Base-by-base conservation (phyloP, 2,888 invertebrate genomes). In the Pristionchus entomophagus region DNA sequence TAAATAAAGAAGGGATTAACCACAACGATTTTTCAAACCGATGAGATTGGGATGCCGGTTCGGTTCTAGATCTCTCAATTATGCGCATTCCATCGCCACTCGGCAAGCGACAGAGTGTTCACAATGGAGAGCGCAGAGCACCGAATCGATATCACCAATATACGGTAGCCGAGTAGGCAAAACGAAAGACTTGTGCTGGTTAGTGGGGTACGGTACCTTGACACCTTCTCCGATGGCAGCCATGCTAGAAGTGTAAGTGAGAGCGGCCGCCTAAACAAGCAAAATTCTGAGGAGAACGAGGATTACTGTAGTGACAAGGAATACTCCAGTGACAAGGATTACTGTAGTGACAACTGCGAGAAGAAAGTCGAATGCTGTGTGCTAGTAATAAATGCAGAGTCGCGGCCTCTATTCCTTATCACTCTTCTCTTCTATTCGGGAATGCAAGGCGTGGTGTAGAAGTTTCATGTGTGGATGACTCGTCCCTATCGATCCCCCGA, bases 181-280 rank as follows among this genome's bases (percentile, higher is more conserved):
- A 6, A 45, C 45, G 14, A 45, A 10, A 14, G 45, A 45, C 14
- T 45, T 10, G 45, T 45, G 14, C 45, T 49, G 17, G 8, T 49
- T 17, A 49, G 10, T 49, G 49, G 45, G 14, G 45, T 45, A 45
- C 45, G 73, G 73, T 73, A 73, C 73, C 73, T 73, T 73, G 45
- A 73, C 73, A 73, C 73, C 73, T 73, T 73, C 73, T 73, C 73
- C 73, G 73, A 73, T 73, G 12, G 73, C 73, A 41, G 73, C 73
- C 73, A 73, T 73, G 17, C 73, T 73, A 73, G 73, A 41, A 73
- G 73, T 73, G 73, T 73, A 73, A 26, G 73, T 73, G 73, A 73
- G 73, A 1, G 73, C 38, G 73, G 41, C 17, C 26, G 73, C 73
- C 73, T 73, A 73, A 73, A 73, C 26, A 19, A 73, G 38, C 4